These are phyloP conservation scores for Brachionus sp. DNA, from an alignment of 1,140 invertebrate genomes.

Conservation along the genomic window DNA sequence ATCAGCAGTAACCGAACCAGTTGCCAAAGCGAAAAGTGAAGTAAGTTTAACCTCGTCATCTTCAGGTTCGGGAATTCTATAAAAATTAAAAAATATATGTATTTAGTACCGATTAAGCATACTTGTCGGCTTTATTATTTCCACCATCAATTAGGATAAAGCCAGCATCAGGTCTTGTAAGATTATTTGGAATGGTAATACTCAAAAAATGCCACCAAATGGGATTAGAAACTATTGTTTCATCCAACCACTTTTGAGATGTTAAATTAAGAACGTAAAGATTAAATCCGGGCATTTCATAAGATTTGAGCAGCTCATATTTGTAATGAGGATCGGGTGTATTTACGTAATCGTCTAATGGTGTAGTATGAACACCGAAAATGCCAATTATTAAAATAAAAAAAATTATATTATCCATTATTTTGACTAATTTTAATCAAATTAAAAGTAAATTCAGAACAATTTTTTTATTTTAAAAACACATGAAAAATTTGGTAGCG, in stretches of 20 bases:
- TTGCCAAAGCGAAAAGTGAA: constrained; percentile 50
- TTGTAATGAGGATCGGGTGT: constrained; percentile 9
- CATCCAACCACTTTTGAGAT: constrained; percentile 53
- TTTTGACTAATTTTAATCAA: background rate
- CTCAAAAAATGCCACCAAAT: constrained; percentile 54
- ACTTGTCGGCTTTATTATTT: constrained; percentile 47
- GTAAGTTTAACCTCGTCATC: constrained; percentile 51
- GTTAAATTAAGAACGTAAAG: constrained; percentile 52
- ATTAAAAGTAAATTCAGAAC: background rate
- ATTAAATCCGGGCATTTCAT: constrained; percentile 48
- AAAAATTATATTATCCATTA: background rate
- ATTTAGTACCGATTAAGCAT: no score
- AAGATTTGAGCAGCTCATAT: constrained; percentile 47
- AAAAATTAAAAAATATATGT: no score
- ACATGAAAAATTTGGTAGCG: background rate
- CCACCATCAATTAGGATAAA: constrained; percentile 53
- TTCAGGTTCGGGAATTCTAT: constrained; percentile 48
- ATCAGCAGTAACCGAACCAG: constrained; percentile 49
- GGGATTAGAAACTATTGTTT: constrained; percentile 48
- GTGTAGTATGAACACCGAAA: background rate
- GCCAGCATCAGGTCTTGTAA: constrained; percentile 48
- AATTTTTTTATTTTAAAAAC: background rate
- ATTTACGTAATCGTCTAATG: constrained; percentile 46
- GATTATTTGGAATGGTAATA: constrained; percentile 51
- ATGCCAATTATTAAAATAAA: background rate